phyloP scores from a whole-genome alignment of 2,888 invertebrate species.

The Drosophila mettleri region DNA sequence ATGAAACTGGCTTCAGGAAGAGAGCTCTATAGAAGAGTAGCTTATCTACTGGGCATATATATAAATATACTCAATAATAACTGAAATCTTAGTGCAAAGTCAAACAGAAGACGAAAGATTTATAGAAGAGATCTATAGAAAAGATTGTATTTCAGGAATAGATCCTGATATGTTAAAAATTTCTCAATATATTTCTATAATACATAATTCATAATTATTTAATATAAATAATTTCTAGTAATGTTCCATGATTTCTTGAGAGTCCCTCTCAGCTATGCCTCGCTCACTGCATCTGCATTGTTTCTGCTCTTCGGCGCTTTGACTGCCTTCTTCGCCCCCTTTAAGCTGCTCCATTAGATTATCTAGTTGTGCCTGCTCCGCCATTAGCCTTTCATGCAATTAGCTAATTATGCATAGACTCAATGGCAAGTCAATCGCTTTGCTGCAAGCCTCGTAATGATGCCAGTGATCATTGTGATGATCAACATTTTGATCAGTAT shows the following conservation, averaged over 20 bases:
- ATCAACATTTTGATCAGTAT: constrained; percentile 13
- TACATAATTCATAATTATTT: too few species aligned
- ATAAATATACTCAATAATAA: too few species aligned
- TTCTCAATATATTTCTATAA: too few species aligned
- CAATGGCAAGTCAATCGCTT: constrained; percentile 7
- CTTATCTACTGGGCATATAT: too few species aligned
- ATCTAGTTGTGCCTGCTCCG: not conserved
- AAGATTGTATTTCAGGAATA: too few species aligned
- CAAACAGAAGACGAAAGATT: too few species aligned
- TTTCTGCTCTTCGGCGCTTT: not conserved
- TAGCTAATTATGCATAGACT: constrained; percentile 46
- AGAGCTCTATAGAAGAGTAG: too few species aligned
- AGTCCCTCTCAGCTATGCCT: not conserved
- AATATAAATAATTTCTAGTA: too few species aligned
- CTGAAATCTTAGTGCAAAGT: too few species aligned
- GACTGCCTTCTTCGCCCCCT: not conserved
- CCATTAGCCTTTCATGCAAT: constrained; percentile 35
- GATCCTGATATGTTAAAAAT: too few species aligned
- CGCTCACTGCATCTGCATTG: not conserved
- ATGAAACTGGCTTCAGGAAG: not conserved
- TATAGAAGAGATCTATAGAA: too few species aligned
- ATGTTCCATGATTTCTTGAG: not conserved
- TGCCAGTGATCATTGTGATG: not conserved
- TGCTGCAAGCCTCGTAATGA: constrained; percentile 19
- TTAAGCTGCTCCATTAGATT: not conserved